A percentile compares a stretch with the other conserved stretches of the same genome.
Evolutionary conservation across 2,888 invertebrate genomes (phyloP).

Genomic region (Neoscelio sp.): DNA sequence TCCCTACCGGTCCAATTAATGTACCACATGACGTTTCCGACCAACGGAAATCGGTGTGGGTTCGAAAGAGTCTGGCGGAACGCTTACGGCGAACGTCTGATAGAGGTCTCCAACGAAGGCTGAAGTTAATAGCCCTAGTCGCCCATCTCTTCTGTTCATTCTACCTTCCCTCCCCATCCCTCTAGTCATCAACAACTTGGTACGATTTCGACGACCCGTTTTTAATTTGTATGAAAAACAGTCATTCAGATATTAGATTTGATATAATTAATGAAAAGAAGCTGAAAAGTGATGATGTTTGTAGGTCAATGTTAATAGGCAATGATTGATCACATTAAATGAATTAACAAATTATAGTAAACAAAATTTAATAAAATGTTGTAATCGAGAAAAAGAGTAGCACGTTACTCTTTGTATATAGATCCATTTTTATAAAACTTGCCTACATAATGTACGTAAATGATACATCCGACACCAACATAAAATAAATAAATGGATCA

Average conservation of each 20-base stretch:
- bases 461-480: too few relatives aligned
- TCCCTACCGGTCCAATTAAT: conserved; percentile 79
- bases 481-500: too few relatives aligned
- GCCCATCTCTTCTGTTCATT: conserved; percentile 43
- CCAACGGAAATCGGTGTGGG: conserved; percentile 76
- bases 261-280: conserved; percentile 9
- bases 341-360: too few relatives aligned
- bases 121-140: conserved; percentile 75
- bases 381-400: too few relatives aligned
- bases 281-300: too few relatives aligned
- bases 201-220: conserved; percentile 7
- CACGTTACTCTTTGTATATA: too few relatives aligned
- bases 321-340: too few relatives aligned
- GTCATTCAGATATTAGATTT: neutral
- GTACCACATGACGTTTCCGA: conserved; percentile 81
- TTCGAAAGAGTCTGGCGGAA: conserved; percentile 47
- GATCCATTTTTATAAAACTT: too few relatives aligned
- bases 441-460: too few relatives aligned
- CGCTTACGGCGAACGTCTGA: conserved; percentile 63
- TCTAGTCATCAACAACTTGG: conserved; percentile 50
- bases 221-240: conserved; percentile 15
- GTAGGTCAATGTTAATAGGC: too few relatives aligned
- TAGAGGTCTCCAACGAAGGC: conserved; percentile 70
- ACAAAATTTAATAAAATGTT: too few relatives aligned
- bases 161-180: conserved; percentile 9